A percentile compares a stretch with the other conserved stretches of the same genome.
These are phyloP conservation scores for Limonius californicus DNA, from an alignment of 1,140 invertebrate genomes.

Conservation along the genomic window DNA sequence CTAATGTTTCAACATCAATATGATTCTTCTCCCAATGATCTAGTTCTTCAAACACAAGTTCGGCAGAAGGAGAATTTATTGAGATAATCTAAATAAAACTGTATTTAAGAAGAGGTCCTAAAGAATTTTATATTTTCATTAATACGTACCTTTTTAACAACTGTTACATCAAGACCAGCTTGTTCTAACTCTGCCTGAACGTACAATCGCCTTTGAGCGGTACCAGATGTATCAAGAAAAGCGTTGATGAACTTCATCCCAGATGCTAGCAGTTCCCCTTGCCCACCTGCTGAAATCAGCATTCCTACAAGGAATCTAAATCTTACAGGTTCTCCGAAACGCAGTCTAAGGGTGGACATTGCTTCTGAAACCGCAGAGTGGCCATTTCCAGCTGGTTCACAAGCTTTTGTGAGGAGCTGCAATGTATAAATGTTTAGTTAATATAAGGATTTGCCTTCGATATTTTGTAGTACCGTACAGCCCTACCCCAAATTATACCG, in stretches of 20 bases:
- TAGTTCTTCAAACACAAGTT: conserved; percentile 61
- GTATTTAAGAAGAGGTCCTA: too few species aligned
- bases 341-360: conserved; percentile 78
- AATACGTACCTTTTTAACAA: conserved; percentile 64
- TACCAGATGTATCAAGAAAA: conserved; percentile 70
- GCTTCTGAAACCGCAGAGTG: conserved; percentile 84
- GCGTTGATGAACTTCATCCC: conserved; percentile 83
- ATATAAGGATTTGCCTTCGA: too few species aligned
- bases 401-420: conserved; percentile 71
- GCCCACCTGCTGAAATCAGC: conserved; percentile 67
- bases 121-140: background rate
- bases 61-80: conserved; percentile 50
- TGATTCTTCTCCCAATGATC: conserved; percentile 66
- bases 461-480: too few species aligned
- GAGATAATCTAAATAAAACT: conserved; percentile 53
- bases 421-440: too few species aligned
- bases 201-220: conserved; percentile 74
- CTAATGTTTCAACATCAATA: conserved; percentile 65
- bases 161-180: conserved; percentile 71
- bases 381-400: conserved; percentile 65
- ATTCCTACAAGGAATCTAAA: conserved; percentile 88
- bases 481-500: too few species aligned
- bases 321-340: conserved; percentile 87
- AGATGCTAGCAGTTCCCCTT: conserved; percentile 70
- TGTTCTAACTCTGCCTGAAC: conserved; percentile 86